Base-by-base conservation (phyloP, 2,888 invertebrate genomes). In the Embidobia sp. region DNA sequence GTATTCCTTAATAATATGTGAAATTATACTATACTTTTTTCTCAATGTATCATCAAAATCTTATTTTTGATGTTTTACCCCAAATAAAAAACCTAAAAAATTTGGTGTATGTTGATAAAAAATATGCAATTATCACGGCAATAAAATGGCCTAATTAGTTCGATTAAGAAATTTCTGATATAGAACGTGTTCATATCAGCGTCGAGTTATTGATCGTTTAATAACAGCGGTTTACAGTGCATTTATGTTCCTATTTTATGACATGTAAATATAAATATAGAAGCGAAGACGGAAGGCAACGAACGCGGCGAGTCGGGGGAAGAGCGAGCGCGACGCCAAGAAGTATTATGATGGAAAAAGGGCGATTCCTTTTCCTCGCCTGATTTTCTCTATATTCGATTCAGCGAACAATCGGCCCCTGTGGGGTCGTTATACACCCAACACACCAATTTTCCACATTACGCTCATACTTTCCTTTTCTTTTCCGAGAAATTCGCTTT, bases 361-460 rank as follows among this genome's bases (percentile, higher is more conserved):
- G n/a, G 44, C 35, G 46, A 49, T 46, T 66, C 11, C 46, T 42
- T 31, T 22, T 35, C 35, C 44, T 48, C 46, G 49, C 42, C 53
- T 66, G 57, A 51, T 49, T 57, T 64, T 64, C 49, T 51, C 51
- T 59, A 66, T 66, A 59, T 74, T 74, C 59, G 59, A 74, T 66
- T 74, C 59, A 51, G 46, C 46, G 51, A 66, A 51, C 59, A 74
- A 74, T 66, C 67, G 67, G 48, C 42, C 61, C 63, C 75, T 63
- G 61, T 42, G 67, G 75, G 67, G 59, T 61, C 31, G 48, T 67
- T 67, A 59, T 66, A 57, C 35, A 48, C 66, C 59, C 74, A 51
- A 53, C 57, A 53, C 51, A 51, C 74, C 74, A 51, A 74, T 66
- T 74, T 74, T 59, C 59, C 53, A 74, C 74, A 67, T 67, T 26